Evolutionary conservation across 2,113 vertebrate species (phyloP), one percentile per base, ranked within the genome.

Genomic region (Picathartes gymnocephalus): DNA sequence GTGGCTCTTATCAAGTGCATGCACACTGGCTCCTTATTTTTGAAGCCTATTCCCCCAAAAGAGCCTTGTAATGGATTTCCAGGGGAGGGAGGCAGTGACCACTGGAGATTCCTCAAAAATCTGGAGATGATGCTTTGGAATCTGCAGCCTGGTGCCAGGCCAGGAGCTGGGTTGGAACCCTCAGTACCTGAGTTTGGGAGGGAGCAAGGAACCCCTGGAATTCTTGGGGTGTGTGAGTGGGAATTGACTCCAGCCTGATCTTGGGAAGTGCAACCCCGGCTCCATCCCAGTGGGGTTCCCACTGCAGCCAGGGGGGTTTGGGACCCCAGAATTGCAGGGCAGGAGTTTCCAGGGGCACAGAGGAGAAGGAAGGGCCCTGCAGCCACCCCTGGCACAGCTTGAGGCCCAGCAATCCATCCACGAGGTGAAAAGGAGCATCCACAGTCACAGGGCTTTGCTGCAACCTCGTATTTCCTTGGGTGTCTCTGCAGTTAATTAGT

Each of bases 401-500:
- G n/a, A 2, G 47, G 53, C 73, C 80, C 72, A 70, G 68, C 69
- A 28, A 44, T 24, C 62, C 85, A 28, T 15, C 71, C 11, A 1
- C 1, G 16, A 77, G 82, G 81, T 70, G 69, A 66, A 78, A 91
- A 92, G 77, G 40, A 88, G 73, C 77, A 66, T 33, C 82, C 77
- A 33, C 60, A 89, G 57, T 86, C 92, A 24, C 51, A 6, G 64
- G 64, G 78, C 79, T 90, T 58, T 56, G 74, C 90, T 90, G 31
- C 87, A 77, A 19, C 93, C 93, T 94, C 68, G 0, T 40, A 50
- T 92, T 94, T 95, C 92, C 74, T 96, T 81, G 44, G 21, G 71
- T 71, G 62, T 80, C 91, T 87, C 76, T 92, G 62, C 68, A 88
- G 85, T 95, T 97, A 94, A 96, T 97, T 95, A 97, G 94, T 90